A percentile compares a stretch with the other conserved stretches of the same genome.
phyloP scores from a whole-genome alignment of 2,797 vertebrate genomes.

The Schizothorax lantsangensis region DNA sequence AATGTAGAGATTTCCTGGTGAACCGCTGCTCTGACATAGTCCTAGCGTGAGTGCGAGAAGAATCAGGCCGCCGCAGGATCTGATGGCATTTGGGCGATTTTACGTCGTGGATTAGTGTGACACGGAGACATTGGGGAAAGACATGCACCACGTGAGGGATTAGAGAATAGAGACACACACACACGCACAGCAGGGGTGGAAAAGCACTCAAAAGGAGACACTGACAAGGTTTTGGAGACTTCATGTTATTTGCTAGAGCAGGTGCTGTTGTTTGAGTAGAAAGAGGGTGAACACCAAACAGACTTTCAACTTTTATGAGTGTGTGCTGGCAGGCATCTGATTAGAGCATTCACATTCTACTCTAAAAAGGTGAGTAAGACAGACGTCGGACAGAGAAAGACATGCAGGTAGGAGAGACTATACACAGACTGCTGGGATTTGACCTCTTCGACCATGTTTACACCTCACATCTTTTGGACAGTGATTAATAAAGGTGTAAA shows the following conservation, averaged over 20 bases:
- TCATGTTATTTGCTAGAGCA: constrained; percentile 5
- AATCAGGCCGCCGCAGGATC: constrained; percentile 16
- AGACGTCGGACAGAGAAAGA: not conserved
- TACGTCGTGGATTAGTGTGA: constrained; percentile 28
- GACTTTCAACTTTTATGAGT: not conserved
- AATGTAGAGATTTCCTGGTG: constrained; percentile 6
- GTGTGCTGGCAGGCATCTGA: constrained; percentile 11
- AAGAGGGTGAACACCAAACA: not conserved
- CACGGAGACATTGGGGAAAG: constrained; percentile 31
- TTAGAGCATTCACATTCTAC: constrained; percentile 16
- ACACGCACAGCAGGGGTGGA: constrained; percentile 29
- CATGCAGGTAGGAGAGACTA: not conserved
- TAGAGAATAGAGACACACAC: constrained; percentile 20
- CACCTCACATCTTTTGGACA: not conserved
- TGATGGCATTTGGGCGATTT: constrained; percentile 24
- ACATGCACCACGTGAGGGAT: constrained; percentile 29
- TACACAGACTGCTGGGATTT: not conserved
- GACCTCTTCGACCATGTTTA: constrained; percentile 17
- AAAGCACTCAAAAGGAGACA: constrained; percentile 15
- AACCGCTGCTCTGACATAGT: constrained; percentile 8
- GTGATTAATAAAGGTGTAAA: not conserved
- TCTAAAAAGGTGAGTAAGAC: not conserved
- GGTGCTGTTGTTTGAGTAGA: not conserved
- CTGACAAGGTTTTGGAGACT: constrained; percentile 13
- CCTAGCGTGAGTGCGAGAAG: not conserved